A percentile compares a stretch with the other conserved stretches of the same genome.
Conservation (phyloP, 2,797 vertebrate species). For the Potorous gilbertii region DNA sequence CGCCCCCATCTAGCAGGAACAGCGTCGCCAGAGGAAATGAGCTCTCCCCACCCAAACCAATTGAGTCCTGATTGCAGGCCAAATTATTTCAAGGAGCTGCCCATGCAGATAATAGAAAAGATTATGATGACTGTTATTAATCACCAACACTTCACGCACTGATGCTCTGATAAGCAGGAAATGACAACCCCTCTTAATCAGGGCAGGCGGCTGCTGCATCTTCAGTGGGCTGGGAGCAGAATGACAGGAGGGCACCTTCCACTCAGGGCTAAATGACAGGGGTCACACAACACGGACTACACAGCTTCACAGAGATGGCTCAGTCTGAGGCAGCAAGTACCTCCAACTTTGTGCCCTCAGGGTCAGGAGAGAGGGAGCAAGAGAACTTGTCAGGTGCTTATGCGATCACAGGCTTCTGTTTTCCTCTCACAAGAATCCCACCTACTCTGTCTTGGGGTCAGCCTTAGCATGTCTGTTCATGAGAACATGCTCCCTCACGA, state of each 20-base stretch:
- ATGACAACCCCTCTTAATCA: constrained; percentile 36
- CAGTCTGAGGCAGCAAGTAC: background rate
- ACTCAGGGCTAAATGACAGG: background rate
- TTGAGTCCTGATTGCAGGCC: constrained; percentile 27
- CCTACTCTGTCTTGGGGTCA: background rate
- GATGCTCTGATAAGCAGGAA: constrained; percentile 10
- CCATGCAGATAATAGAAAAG: background rate
- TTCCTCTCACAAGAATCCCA: background rate
- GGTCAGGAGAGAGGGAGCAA: background rate
- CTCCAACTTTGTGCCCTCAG: background rate
- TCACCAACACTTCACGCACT: background rate
- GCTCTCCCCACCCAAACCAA: constrained; percentile 38
- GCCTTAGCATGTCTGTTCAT: background rate
- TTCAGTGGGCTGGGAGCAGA: background rate
- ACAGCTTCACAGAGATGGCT: background rate
- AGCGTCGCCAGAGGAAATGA: background rate
- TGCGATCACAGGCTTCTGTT: background rate
- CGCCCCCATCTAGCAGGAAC: background rate
- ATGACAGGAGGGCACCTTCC: constrained; percentile 18
- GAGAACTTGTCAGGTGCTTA: background rate
- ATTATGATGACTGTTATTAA: constrained; percentile 37
- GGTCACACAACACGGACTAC: background rate
- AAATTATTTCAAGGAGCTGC: constrained; percentile 41
- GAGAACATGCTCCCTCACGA: background rate
- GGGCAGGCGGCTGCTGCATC: background rate